Conservation (phyloP, 92 coral and sea anemone species). For the Heteractis magnifica region DNA sequence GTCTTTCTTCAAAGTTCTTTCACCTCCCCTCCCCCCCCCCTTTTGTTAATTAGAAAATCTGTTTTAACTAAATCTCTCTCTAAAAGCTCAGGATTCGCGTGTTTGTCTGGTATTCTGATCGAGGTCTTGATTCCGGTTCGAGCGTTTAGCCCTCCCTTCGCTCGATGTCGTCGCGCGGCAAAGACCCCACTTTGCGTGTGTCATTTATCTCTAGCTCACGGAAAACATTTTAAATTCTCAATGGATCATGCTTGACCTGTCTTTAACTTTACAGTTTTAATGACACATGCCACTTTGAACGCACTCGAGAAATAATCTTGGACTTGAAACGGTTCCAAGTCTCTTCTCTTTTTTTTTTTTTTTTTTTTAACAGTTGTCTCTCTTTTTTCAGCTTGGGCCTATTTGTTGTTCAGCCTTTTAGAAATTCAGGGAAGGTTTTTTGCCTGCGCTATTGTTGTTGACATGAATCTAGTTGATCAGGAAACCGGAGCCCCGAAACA, state of each 20-base stretch:
- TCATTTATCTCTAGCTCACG: slow-evolving; percentile 10
- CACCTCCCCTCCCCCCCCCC: neutral
- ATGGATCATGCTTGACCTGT: slow-evolving; percentile 33
- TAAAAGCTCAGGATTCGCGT: neutral
- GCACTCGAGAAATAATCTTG: neutral
- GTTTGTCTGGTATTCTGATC: neutral
- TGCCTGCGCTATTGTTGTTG: neutral
- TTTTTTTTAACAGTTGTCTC: neutral
- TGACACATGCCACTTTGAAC: neutral
- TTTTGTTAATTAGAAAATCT: too few species aligned
- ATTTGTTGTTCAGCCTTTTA: too few species aligned
- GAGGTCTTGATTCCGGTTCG: neutral
- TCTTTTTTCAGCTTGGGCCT: neutral
- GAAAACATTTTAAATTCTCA: slow-evolving; percentile 30
- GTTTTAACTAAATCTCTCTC: too few species aligned
- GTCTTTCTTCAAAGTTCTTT: neutral
- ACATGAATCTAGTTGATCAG: neutral
- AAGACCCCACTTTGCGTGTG: slow-evolving; percentile 6
- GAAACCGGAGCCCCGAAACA: neutral
- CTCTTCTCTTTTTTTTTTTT: neutral
- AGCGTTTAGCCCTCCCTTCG: neutral
- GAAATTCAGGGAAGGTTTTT: neutral
- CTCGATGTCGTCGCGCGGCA: neutral
- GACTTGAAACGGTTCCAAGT: slow-evolving; percentile 3
- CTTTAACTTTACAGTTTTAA: slow-evolving; percentile 16